Base-by-base conservation (phyloP, 2,888 invertebrate species). In the Sepioteuthis lessoniana region DNA sequence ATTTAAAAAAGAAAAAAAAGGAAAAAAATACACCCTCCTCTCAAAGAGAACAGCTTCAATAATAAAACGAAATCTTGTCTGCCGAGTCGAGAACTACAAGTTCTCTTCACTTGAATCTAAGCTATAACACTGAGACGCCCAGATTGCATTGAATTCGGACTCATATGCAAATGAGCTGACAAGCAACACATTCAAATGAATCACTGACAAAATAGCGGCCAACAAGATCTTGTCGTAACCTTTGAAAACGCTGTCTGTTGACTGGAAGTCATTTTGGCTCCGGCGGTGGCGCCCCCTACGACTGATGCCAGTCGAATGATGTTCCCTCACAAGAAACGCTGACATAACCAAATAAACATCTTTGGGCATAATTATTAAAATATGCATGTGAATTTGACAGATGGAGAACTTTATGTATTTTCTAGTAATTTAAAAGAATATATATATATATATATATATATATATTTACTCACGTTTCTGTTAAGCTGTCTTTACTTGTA, bases 121-220 rank as follows among this genome's bases (percentile, higher is more conserved):
- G 76, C 76, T 35, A 0, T n/a, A 76, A 76, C 19, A n/a, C 76
- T 16, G n/a, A n/a, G 76, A 76, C 76, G 13, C 76, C n/a, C 76
- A 13, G n/a, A n/a, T 35, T 35, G 76, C 76, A 76, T 76, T 76
- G 35, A 76, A 35, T 76, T 76, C n/a, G n/a, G 35, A 10, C 76
- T 76, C 76, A 76, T 76, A 76, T 76, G 76, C n/a, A 76, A 76
- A 76, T 76, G 76, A 76, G n/a, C 76, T 76, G 76, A 76, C 76
- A 76, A 35, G 35, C 76, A 76, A 76, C 76, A 19, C 76, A 76
- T 35, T 76, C 35, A 76, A n/a, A 76, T 76, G 76, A 76, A 55
- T 76, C n/a, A 35, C 76, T n/a, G 76, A 35, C 76, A 76, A 76
- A 76, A 76, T 76, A n/a, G 76, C 76, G n/a, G n/a, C 76, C 76